Base-by-base conservation (phyloP, 2,113 vertebrate species). In the Anthoscopus minutus region DNA sequence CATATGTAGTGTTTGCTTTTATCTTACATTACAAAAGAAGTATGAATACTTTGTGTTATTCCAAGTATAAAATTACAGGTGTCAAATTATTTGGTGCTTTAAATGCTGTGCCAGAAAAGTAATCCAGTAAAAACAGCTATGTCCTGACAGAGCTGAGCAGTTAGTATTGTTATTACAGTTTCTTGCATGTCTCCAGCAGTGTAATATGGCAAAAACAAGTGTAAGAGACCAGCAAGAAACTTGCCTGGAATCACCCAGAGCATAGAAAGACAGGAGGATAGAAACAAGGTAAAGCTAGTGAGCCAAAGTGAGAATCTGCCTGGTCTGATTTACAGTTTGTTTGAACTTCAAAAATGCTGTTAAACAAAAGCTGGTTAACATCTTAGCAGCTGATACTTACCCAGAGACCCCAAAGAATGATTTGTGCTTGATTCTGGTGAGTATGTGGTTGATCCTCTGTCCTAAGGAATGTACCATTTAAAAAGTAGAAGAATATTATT, bases 61-160 rank as follows among this genome's bases (percentile, higher is more conserved):
- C 79, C 81, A 94, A 81, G 93, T 96, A 85, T 96, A 87, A 95
- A 97, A 95, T 95, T 94, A 91, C 87, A 96, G 85, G 67, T 96
- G 87, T 95, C 85, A 86, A 89, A 81, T 83, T 5, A 58, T 89
- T 95, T 88, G 51, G 58, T 91, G 74, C 80, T 95, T 89, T 80
- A 91, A 91, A 78, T 70, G 67, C 79, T 44, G 47, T 92, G 89
- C 93, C 93, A 95, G 67, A 91, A 86, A 92, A 94, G 62, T 88
- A 88, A 93, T 94, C 89, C 58, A 94, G 84, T 89, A 89, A 94
- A 95, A 96, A 95, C 89, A 95, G 58, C 81, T 62, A 9, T 83
- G 67, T 35, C 51, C 71, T 86, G 74, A 88, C 60, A 80, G 89
- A 97, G 71, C 57, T 31, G n/a, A 69, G 61, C 67, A 54, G 50